phyloP scores from a whole-genome alignment of 2,797 vertebrate species.

The Epinephelus coioides region DNA sequence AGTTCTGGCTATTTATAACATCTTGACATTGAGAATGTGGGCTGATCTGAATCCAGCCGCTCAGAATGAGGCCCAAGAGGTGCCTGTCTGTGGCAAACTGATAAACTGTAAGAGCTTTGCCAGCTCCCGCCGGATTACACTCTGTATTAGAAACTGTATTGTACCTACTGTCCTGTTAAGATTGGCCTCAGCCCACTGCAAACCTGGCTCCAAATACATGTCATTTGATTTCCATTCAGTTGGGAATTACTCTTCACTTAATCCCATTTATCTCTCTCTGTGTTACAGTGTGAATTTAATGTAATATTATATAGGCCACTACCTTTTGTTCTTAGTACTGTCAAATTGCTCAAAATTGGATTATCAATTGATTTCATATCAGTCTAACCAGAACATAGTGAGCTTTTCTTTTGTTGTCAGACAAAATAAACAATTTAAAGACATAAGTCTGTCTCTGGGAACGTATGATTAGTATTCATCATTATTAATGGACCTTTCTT shows the following conservation, averaged over 20 bases:
- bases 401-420: not conserved
- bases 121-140: constrained; percentile 67
- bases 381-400: not conserved
- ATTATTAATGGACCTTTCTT: not conserved
- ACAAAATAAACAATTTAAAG: constrained; percentile 3
- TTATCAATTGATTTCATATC: not conserved
- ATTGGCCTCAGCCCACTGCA: constrained; percentile 17
- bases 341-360: not conserved
- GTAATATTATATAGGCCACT: not conserved
- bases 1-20: constrained; percentile 81
- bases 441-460: not conserved
- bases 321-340: not conserved
- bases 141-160: constrained; percentile 33
- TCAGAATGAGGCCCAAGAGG: constrained; percentile 67
- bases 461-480: not conserved
- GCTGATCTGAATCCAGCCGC: constrained; percentile 77
- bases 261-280: not conserved
- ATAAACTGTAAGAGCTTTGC: constrained; percentile 72
- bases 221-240: constrained; percentile 4
- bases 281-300: not conserved
- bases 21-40: constrained; percentile 82
- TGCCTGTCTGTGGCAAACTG: constrained; percentile 74
- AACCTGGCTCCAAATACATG: constrained; percentile 8
- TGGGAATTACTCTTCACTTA: constrained; percentile 6
- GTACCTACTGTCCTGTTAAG: constrained; percentile 46